A percentile compares a stretch with the other conserved stretches of the same genome.
Evolutionary conservation across 1,140 invertebrate species (phyloP).

Genomic region (Cydia fagiglandana): DNA sequence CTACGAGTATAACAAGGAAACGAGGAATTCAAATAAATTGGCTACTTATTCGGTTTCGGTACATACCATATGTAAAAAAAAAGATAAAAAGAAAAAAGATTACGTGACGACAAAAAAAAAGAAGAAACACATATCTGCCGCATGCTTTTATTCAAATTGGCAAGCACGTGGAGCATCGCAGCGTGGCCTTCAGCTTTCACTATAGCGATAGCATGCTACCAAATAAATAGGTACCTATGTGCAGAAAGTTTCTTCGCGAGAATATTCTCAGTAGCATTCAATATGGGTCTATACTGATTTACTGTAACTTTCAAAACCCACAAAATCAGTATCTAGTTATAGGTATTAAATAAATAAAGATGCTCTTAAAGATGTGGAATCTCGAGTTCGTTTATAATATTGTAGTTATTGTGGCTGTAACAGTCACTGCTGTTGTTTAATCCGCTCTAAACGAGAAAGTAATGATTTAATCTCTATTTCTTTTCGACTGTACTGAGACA

Average conservation of each 20-base stretch:
- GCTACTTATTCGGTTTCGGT: background rate
- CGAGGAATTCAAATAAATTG: background rate
- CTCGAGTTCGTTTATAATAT: too few species aligned
- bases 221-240: too few species aligned
- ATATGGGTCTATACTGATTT: too few species aligned
- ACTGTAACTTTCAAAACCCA: too few species aligned
- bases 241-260: too few species aligned
- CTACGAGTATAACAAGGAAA: background rate
- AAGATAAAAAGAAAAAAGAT: too few species aligned
- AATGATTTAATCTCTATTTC: too few species aligned
- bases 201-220: constrained; percentile 34
- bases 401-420: background rate
- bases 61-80: too few species aligned
- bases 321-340: background rate
- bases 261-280: too few species aligned
- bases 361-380: too few species aligned
- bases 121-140: background rate
- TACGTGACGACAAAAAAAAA: background rate
- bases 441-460: background rate
- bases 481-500: too few species aligned
- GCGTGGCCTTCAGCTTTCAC: constrained; percentile 47
- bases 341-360: too few species aligned
- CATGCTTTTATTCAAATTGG: constrained; percentile 12
- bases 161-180: constrained; percentile 29
- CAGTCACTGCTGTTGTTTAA: background rate